Percentiles rank a stretch among this genome's conserved stretches.
These are phyloP conservation scores for Epinephelus lanceolatus DNA, from an alignment of 2,113 vertebrate genomes.

Conservation along the genomic window DNA sequence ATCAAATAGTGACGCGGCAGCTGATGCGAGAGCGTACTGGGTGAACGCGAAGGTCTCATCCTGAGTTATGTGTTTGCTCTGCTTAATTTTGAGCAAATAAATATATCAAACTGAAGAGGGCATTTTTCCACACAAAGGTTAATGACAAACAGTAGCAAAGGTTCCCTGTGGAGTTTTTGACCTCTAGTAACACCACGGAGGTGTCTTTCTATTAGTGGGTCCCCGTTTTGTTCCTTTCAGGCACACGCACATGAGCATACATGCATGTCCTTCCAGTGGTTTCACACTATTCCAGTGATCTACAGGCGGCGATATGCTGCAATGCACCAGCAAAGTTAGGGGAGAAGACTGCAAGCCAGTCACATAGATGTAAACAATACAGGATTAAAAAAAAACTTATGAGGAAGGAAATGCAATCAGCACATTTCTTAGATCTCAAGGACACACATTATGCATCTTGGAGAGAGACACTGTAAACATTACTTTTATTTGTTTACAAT, in stretches of 20 bases:
- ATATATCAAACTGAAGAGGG: neutral
- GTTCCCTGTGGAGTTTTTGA: neutral
- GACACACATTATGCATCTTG: neutral
- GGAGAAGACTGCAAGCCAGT: neutral
- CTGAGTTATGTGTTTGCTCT: conserved; percentile 18
- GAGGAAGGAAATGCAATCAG: neutral
- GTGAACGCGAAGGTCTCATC: conserved; percentile 18
- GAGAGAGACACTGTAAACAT: neutral
- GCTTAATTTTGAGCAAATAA: neutral
- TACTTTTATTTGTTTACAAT: neutral
- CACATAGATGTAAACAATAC: neutral
- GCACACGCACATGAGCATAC: neutral
- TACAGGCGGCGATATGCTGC: neutral
- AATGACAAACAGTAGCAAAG: neutral
- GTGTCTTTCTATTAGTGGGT: neutral
- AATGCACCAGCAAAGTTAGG: neutral
- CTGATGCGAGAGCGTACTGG: conserved; percentile 14
- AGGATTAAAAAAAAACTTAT: neutral
- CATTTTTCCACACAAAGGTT: neutral
- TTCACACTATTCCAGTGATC: neutral
- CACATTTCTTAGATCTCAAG: neutral
- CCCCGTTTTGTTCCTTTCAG: neutral
- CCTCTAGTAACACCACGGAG: neutral
- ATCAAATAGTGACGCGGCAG: conserved; percentile 28
- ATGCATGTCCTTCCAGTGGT: neutral